Evolutionary conservation across 1,140 invertebrate species (phyloP), one percentile per base, ranked within the genome.

Genomic region (Heliconius melpomene): DNA sequence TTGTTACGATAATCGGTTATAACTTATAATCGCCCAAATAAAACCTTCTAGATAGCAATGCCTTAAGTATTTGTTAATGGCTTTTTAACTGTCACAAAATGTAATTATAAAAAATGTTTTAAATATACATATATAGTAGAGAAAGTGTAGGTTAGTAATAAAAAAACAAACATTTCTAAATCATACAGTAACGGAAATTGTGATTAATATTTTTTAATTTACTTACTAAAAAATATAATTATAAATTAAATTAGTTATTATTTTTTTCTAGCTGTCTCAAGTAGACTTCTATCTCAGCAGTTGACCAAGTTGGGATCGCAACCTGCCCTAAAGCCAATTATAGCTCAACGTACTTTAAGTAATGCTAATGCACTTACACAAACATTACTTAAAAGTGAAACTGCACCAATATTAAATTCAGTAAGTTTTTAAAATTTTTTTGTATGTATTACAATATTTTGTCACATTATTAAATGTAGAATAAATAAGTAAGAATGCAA

Each of bases 281-380:
- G 85, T 74, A 83, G 82, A 36, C 23, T 88, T 20, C 86, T 92
- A 54, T 83, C 80, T 18, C 91, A 93, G 74, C 92, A 93, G 60
- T 40, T 90, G 11, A 89, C 86, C 86, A 87, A 83, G 71, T 77
- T 92, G 23, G 86, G 87, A 71, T 88, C 89, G n/a, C 89, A 90
- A 75, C 79, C 87, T 7, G 74, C 87, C 2, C 38, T 87, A 7
- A 79, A 87, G 36, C 81, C 88, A 7, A 50, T 84, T 2, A 71
- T 84, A 13, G 40, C 84, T 0, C 83, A 87, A 38, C 80, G 86
- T 5, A 77, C 85, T 3, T 60, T 87, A 1, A 72, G 83, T 66
- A 87, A 77, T 40, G 57, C 86, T 13, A 75, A 89, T 23, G 80
- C 89, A 5, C 52, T 89, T 8, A 87, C 81, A 73, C 86, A 79